Evolutionary conservation across 2,797 vertebrate species (phyloP).

Genomic region (Coccyzus lansbergi): DNA sequence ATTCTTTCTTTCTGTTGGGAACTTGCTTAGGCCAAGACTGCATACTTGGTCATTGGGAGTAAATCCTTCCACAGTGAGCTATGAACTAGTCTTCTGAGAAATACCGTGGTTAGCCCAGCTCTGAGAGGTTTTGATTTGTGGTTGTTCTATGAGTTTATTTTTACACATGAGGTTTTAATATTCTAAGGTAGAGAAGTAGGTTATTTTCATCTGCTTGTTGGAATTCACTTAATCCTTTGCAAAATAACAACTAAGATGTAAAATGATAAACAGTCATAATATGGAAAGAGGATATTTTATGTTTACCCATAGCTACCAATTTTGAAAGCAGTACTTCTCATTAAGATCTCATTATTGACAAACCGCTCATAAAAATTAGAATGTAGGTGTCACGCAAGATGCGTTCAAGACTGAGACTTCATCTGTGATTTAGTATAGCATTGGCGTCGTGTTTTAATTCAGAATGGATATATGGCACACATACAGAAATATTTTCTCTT

Average conservation of each 20-base stretch:
- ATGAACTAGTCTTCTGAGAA: neutral
- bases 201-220: neutral
- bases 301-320: neutral
- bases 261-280: neutral
- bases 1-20: neutral
- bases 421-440: constrained; percentile 31
- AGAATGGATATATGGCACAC: constrained; percentile 34
- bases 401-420: constrained; percentile 11
- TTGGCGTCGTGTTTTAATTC: constrained; percentile 53
- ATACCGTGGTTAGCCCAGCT: neutral
- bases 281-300: neutral
- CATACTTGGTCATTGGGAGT: neutral
- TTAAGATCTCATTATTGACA: neutral
- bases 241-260: neutral
- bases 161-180: rapidly evolving
- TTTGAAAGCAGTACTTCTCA: neutral
- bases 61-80: neutral
- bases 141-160: neutral
- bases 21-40: neutral
- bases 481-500: constrained; percentile 45
- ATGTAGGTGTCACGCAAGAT: constrained; percentile 32
- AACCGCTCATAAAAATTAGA: neutral
- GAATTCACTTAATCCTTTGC: neutral
- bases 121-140: neutral
- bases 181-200: neutral